phyloP scores from a whole-genome alignment of 2,888 invertebrate genomes.

The Hirtodrosophila duncani region DNA sequence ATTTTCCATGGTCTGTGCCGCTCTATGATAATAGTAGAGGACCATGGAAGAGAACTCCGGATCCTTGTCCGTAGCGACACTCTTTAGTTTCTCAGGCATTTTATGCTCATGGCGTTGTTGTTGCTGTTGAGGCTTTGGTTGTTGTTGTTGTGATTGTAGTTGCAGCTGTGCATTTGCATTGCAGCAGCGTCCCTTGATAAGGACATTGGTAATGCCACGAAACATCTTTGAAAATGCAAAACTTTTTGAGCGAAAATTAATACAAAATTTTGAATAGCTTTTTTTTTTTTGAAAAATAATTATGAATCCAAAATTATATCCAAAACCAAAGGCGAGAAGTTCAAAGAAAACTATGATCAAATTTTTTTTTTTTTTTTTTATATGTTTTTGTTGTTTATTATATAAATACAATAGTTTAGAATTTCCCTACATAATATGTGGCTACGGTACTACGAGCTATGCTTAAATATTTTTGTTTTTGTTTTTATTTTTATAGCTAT shows the following conservation, averaged over 20 bases:
- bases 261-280: background rate
- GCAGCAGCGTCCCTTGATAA: slow-evolving; percentile 5
- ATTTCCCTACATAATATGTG: slow-evolving; percentile 63
- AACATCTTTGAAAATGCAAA: slow-evolving; percentile 1
- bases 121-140: background rate
- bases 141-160: too few relatives aligned
- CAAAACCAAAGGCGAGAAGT: background rate
- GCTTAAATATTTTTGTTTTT: slow-evolving; percentile 58
- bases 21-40: slow-evolving; percentile 73
- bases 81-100: slow-evolving; percentile 69
- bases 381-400: slow-evolving; percentile 11
- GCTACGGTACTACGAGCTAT: slow-evolving; percentile 55
- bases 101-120: slow-evolving; percentile 49
- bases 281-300: background rate
- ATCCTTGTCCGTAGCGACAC: slow-evolving; percentile 51
- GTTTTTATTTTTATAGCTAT: slow-evolving; percentile 63
- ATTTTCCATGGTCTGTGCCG: slow-evolving; percentile 70
- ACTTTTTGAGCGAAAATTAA: slow-evolving; percentile 19
- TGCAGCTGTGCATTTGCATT: too few relatives aligned
- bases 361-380: background rate
- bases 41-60: slow-evolving; percentile 73
- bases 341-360: too few relatives aligned
- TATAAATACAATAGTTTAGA: slow-evolving; percentile 55
- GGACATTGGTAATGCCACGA: background rate
- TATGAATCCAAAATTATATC: background rate